Evolutionary conservation across 2,888 invertebrate species (phyloP).

Genomic region (Acronicta leporina): DNA sequence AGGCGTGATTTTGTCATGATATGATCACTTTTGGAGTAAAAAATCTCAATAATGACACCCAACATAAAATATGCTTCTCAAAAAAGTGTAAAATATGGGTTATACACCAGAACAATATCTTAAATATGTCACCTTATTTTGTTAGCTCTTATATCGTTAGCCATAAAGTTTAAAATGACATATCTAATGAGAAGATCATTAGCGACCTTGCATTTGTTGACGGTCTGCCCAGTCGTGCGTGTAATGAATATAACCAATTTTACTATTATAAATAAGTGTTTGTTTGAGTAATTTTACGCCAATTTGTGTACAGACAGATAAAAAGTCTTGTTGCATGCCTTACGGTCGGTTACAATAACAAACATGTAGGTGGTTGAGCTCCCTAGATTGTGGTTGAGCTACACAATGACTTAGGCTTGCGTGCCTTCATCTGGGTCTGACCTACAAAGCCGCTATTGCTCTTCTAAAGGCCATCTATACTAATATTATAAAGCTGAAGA

Average conservation of each 20-base stretch:
- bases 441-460: too few relatives aligned
- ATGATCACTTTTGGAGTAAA: background rate
- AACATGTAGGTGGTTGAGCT: too few relatives aligned
- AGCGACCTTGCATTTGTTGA: constrained; percentile 58
- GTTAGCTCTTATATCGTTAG: background rate
- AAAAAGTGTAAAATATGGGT: constrained; percentile 39
- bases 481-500: too few relatives aligned
- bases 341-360: too few relatives aligned
- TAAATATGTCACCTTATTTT: background rate
- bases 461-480: too few relatives aligned
- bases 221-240: constrained; percentile 69
- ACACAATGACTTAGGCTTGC: too few relatives aligned
- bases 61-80: constrained; percentile 1
- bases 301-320: constrained; percentile 50
- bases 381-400: too few relatives aligned
- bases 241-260: constrained; percentile 67
- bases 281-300: constrained; percentile 60
- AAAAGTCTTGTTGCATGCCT: constrained; percentile 14
- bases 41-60: background rate
- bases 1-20: too few relatives aligned
- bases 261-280: constrained; percentile 63
- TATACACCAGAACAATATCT: constrained; percentile 4
- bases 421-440: too few relatives aligned
- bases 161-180: constrained; percentile 19
- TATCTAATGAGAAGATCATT: constrained; percentile 14